Percentiles rank a stretch among this genome's conserved stretches.
phyloP scores from a whole-genome alignment of 2,113 vertebrate species.

The Reinhardtius hippoglossoides region DNA sequence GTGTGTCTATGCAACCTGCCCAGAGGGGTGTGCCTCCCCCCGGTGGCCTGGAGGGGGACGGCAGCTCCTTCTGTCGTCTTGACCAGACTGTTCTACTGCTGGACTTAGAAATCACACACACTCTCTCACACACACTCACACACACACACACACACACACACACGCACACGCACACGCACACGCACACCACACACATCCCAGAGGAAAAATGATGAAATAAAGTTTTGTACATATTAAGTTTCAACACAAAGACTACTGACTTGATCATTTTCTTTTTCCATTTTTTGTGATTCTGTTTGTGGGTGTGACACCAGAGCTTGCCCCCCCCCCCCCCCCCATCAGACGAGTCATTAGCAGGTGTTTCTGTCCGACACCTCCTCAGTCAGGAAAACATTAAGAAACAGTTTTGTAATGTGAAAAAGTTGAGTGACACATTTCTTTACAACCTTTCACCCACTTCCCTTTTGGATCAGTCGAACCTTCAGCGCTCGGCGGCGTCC shows the following conservation, averaged over 20 bases:
- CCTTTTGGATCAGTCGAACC: slow-evolving; percentile 83
- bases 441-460: slow-evolving; percentile 60
- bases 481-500: slow-evolving; percentile 86
- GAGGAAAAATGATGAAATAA: slow-evolving; percentile 74
- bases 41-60: slow-evolving; percentile 86
- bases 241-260: slow-evolving; percentile 97
- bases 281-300: slow-evolving; percentile 88
- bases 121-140: slow-evolving; percentile 43
- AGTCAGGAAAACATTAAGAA: slow-evolving; percentile 76
- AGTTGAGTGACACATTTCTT: slow-evolving; percentile 84
- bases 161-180: slow-evolving; percentile 38
- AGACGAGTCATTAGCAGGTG: slow-evolving; percentile 88
- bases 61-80: slow-evolving; percentile 86
- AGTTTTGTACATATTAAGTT: slow-evolving; percentile 96
- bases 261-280: slow-evolving; percentile 84
- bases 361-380: slow-evolving; percentile 88
- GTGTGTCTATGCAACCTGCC: slow-evolving; percentile 99
- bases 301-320: slow-evolving; percentile 82
- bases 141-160: slow-evolving; percentile 32
- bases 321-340: slow-evolving; percentile 81
- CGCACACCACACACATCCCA: slow-evolving; percentile 47
- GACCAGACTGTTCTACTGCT: slow-evolving; percentile 85
- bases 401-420: slow-evolving; percentile 91
- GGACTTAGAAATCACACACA: slow-evolving; percentile 75
- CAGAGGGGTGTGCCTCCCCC: slow-evolving; percentile 77